A percentile compares a stretch with the other conserved stretches of the same genome.
Conservation (phyloP, 1,140 invertebrate genomes). For the Drosophila melanogaster region Release_6_plus_ISO1_MT NT_033777.3:27972501-27973000, state of each 20-base stretch:
- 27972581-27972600: constrained; percentile 58
- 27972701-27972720: constrained; percentile 65
- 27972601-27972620: constrained; percentile 51
- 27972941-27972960: constrained; percentile 96
- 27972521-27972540: constrained; percentile 74
- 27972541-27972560: constrained; percentile 31
- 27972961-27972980: constrained; percentile 96
- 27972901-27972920: too few species aligned
- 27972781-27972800: constrained; percentile 2
- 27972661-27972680: constrained; percentile 61
- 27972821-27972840: constrained; percentile 61
- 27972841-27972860: constrained; percentile 73
- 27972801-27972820: constrained; percentile 17
- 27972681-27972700: constrained; percentile 75
- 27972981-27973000: constrained; percentile 93
- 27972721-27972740: constrained; percentile 26
- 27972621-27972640: constrained; percentile 11
- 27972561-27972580: constrained; percentile 72
- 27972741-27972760: constrained; percentile 1
- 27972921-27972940: constrained; percentile 95
- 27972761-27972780: background rate
- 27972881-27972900: constrained; percentile 27
- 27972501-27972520: constrained; percentile 67
- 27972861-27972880: constrained; percentile 30
- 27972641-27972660: constrained; percentile 22